Evolutionary conservation across 2,797 vertebrate species (phyloP).

Genomic region (Sorex maritimensis): DNA sequence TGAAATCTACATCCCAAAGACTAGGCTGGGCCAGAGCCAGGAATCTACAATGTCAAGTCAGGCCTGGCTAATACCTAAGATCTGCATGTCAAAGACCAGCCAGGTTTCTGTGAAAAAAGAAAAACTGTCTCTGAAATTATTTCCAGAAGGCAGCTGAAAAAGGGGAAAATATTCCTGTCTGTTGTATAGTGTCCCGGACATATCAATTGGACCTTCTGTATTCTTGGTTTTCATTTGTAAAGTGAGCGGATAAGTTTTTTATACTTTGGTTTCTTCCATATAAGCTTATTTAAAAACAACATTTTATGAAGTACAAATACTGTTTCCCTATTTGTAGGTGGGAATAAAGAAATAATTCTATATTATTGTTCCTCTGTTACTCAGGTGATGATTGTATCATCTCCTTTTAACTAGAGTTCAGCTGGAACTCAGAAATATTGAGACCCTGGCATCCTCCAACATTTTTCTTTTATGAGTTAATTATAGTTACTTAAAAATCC

Average conservation of each 20-base stretch:
- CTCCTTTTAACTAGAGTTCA: background rate
- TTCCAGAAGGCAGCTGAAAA: too few species aligned
- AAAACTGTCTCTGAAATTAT: too few species aligned
- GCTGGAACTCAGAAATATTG: background rate
- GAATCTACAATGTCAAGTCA: too few species aligned
- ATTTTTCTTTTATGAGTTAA: background rate
- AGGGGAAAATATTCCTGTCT: too few species aligned
- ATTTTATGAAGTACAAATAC: background rate
- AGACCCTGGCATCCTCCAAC: background rate
- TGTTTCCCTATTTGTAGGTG: background rate
- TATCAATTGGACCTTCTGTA: too few species aligned
- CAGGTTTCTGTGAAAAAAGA: too few species aligned
- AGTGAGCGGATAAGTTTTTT: background rate
- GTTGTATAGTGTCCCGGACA: too few species aligned
- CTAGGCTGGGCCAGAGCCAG: too few species aligned
- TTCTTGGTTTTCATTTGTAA: background rate
- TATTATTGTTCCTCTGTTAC: background rate
- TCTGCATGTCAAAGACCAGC: too few species aligned
- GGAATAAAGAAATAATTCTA: background rate
- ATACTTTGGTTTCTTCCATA: too few species aligned
- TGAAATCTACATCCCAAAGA: too few species aligned
- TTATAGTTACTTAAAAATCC: background rate
- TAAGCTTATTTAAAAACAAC: background rate
- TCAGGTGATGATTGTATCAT: background rate
- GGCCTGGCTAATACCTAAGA: too few species aligned